Base-by-base conservation (phyloP, 2,888 invertebrate genomes). In the Dryococelus australis region DNA sequence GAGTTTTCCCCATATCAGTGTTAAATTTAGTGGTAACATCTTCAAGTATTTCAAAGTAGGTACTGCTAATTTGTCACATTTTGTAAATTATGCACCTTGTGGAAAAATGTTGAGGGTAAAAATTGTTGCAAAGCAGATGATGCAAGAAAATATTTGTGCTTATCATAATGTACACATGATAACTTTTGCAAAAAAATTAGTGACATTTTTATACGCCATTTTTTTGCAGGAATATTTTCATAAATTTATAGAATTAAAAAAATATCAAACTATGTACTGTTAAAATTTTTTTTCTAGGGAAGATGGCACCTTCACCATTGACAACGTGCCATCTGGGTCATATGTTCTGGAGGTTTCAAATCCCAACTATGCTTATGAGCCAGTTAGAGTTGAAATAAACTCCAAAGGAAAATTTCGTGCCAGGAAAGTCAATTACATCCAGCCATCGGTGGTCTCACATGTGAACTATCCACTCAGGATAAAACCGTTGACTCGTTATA, bases 361-460 rank as follows among this genome's bases (percentile, higher is more conserved):
- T 93, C 97, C 99, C 0, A 97, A 98, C 91, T 98, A 96, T 91
- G 95, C 96, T 89, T 99, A 98, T 92, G 99, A 99, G 92, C 97
- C 98, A 28, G 96, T 97, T 10, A 94, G 99, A 89, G 98, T 99
- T 0, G 99, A 99, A 93, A 99, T 99, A 88, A 99, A 98, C 92
- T 97, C 97, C 0, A 99, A 98, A 92, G 99, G 99, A 79, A 99
- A 99, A 93, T 97, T 97, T 91, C 94, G 99, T 90, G 99, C 99
- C 0, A 94, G 99, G 84, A 97, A 97, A 93, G 97, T 99, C 0
- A 99, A 99, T 92, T 96, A 97, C 91, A 96, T 99, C 84, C 99
- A 99, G 92, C 98, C 98, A 0, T 96, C 97, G 0, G 96, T 97
- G 91, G 97, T 99, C 0, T 95, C 97, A 88, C 98, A 98, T 93